Evolutionary conservation across 1,140 invertebrate genomes (phyloP).

Genomic region (Rhagoletis pomonella): DNA sequence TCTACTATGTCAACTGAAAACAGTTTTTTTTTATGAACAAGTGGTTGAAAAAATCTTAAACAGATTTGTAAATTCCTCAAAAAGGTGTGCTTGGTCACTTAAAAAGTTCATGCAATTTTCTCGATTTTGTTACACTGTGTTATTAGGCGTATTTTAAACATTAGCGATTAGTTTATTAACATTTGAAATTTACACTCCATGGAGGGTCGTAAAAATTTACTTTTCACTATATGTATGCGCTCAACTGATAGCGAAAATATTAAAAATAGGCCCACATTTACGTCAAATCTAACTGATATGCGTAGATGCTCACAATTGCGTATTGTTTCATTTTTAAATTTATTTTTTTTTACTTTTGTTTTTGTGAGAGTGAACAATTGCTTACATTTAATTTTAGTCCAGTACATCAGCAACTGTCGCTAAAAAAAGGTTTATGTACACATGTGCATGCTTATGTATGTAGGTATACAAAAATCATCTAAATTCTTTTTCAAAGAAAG

Average conservation of each 20-base stretch:
- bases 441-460: not conserved
- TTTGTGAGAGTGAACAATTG: too few relatives aligned
- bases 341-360: too few relatives aligned
- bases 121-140: too few relatives aligned
- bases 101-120: too few relatives aligned
- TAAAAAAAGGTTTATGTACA: not conserved
- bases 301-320: not conserved
- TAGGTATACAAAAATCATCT: not conserved
- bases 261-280: not conserved
- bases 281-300: not conserved
- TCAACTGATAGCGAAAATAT: not conserved
- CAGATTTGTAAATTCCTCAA: too few relatives aligned
- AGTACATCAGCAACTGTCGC: not conserved
- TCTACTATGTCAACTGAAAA: too few relatives aligned
- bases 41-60: too few relatives aligned
- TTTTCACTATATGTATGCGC: not conserved
- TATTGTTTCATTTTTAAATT: not conserved
- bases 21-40: too few relatives aligned
- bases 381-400: too few relatives aligned
- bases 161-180: not conserved
- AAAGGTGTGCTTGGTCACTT: too few relatives aligned
- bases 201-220: constrained; percentile 1
- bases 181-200: not conserved
- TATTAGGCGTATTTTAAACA: not conserved
- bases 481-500: not conserved